phyloP scores from a whole-genome alignment of 2,797 vertebrate species.

The Acanthopagrus latus region DNA sequence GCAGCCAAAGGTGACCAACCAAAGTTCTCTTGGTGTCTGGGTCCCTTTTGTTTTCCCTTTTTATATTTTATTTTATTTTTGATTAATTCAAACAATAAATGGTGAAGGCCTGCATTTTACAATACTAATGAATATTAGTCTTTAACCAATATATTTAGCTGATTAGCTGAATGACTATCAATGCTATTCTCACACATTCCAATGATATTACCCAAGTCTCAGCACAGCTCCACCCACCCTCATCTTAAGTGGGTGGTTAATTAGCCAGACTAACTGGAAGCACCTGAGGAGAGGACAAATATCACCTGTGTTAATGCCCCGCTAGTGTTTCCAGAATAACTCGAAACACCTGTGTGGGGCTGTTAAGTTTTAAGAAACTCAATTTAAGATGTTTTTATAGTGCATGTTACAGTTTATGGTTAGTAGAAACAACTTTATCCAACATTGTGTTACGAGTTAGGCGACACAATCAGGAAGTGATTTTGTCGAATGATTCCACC shows the following conservation, averaged over 20 bases:
- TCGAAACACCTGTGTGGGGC: not conserved
- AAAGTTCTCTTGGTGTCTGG: too few species aligned
- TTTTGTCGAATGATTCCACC: constrained; percentile 41
- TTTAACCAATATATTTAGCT: not conserved
- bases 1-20: too few species aligned
- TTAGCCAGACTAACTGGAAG: not conserved
- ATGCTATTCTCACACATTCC: not conserved
- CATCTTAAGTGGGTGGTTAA: too few species aligned
- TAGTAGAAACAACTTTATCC: not conserved
- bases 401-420: not conserved
- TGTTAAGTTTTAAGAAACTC: not conserved
- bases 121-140: not conserved
- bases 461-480: constrained; percentile 33
- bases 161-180: too few species aligned
- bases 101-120: not conserved
- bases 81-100: not conserved
- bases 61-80: too few species aligned
- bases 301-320: not conserved
- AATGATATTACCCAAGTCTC: not conserved
- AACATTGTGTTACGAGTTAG: constrained; percentile 7
- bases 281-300: not conserved
- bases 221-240: not conserved
- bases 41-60: too few species aligned
- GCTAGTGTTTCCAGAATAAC: not conserved
- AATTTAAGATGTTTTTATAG: not conserved